Base-by-base conservation (phyloP, 1,140 invertebrate species). In the Heliconius hermathena region DNA sequence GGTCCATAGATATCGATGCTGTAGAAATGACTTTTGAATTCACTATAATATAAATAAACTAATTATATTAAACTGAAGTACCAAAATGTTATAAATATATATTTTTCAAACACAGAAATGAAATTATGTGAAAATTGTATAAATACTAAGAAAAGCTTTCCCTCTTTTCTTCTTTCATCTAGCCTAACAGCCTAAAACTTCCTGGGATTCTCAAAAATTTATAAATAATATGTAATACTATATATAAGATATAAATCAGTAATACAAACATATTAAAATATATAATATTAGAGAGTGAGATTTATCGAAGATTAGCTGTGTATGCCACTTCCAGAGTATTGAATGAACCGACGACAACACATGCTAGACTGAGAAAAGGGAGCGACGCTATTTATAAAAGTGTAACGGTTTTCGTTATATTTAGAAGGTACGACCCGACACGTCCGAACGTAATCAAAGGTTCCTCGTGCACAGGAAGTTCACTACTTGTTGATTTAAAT, bases 371-470 rank as follows among this genome's bases (percentile, higher is more conserved):
- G 60, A 26, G 60, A 66, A 79, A 74, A 71, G 77, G 73, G 77
- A 74, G 36, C 71, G 71, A 20, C 46, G 41, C 77, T 79, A 79
- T 74, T 79, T 74, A 49, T 79, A 79, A 49, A 76, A 52, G 49
- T 74, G 36, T 73, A 72, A 76, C 49, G 66, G 46, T 72, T 75
- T 72, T 18, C 66, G 46, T 76, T 79, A 79, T 75, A 79, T 76
- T 71, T 77, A 77, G 70, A 66, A 66, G 60, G 60, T 29, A 66
- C 60, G 22, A 66, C 60, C 60, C 60, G 60, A 46, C 66, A 76
- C 38, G 54, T 49, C 49, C 38, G 41, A 29, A 66, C 60, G 60
- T 66, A 66, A 66, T 66, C 60, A 66, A 66, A 22, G 26, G 60
- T 66, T 66, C 57, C 11, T n/a, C 57, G 57, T 60, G 22, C n/a